Evolutionary conservation across 2,797 vertebrate species (phyloP), one percentile per base, ranked within the genome.

Genomic region (Lophotriccus pileatus): DNA sequence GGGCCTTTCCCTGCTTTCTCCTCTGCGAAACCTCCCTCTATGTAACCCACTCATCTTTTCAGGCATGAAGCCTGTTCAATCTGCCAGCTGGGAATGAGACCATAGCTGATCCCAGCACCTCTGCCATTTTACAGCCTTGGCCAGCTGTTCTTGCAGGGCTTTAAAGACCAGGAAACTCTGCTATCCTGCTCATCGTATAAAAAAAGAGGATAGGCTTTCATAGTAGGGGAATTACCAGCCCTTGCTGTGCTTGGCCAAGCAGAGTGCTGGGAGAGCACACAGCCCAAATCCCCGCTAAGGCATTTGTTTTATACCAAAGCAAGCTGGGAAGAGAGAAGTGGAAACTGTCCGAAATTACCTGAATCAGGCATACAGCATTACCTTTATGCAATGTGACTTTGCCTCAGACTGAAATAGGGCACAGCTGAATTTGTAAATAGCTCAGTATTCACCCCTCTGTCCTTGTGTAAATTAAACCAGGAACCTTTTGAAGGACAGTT

Each of bases 341-440:
- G 90, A 90, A 93, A 88, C 43, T 82, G 84, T 89, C 91, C 93
- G 83, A 74, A 86, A 85, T 75, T 84, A 93, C 91, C 91, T 95
- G 94, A 90, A 96, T 90, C 93, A 94, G 93, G 83, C 56, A 88
- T 21, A 82, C 53, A 89, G 91, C 59, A 22, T 81, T 85, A 92
- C 79, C 87, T 95, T 87, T 78, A 82, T 77, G 79, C 93, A 96
- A 95, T 95, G 95, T 95, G 96, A 97, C 96, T 95, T 94, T 96
- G 94, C 87, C 90, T 96, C 62, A 14, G 50, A 37, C 60, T 84
- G 79, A 94, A 96, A 91, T 77, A 96, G 96, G 90, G 63, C 92
- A 92, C 89, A 90, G 91, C 87, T 96, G 95, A 96, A 97, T 97
- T 90, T 66, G 85, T 92, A 95, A 93, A 90, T 53, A 96, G 80